phyloP scores from a whole-genome alignment of 2,797 vertebrate species.

The Intellagama lesueurii region DNA sequence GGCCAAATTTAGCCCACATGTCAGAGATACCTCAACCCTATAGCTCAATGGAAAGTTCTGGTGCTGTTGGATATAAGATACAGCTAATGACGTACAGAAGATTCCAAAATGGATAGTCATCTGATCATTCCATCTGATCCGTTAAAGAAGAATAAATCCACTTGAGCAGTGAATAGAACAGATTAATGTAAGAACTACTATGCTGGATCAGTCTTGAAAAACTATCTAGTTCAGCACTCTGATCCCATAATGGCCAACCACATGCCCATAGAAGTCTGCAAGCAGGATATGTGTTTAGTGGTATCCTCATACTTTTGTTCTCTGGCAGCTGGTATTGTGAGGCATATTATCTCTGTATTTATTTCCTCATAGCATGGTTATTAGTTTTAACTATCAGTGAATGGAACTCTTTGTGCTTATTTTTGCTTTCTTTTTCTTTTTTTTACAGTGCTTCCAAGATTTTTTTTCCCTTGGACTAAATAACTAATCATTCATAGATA shows the following conservation, averaged over 20 bases:
- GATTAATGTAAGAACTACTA: neutral
- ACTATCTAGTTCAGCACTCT: neutral
- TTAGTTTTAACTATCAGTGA: neutral
- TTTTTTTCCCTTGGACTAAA: neutral
- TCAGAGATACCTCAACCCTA: constrained; percentile 3
- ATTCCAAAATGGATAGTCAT: constrained; percentile 43
- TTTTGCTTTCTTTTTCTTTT: neutral
- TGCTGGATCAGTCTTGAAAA: neutral
- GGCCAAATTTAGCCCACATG: neutral
- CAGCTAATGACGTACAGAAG: constrained; percentile 67
- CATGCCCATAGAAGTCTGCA: neutral
- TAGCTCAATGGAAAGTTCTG: constrained; percentile 68
- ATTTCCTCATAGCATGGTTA: neutral
- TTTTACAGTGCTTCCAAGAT: neutral
- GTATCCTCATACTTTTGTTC: neutral
- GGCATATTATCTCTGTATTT: neutral
- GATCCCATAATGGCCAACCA: neutral
- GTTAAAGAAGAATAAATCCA: neutral
- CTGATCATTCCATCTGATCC: constrained; percentile 41
- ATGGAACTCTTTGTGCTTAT: neutral
- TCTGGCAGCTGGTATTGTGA: neutral
- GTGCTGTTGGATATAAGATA: constrained; percentile 54
- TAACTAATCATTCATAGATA: neutral
- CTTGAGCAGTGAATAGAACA: neutral
- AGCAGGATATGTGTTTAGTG: neutral